Base-by-base conservation (phyloP, 37 sponge, comb jelly and placozoan species). In the Cliona cf. orientalis region DNA sequence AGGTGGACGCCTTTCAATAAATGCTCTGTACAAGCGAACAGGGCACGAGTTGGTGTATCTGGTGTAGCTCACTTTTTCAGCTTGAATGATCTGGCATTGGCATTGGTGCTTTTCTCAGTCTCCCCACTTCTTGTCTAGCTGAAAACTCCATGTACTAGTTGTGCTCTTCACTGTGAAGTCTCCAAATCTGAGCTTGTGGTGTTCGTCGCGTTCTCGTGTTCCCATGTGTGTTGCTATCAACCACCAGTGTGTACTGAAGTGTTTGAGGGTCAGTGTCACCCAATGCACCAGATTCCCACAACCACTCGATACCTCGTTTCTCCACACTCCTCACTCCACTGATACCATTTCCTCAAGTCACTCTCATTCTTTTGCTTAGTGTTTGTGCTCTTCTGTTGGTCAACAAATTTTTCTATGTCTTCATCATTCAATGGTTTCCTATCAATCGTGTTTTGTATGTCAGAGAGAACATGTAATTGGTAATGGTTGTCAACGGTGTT, bases 271-370 rank as follows among this genome's bases (percentile, higher is more conserved):
- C n/a, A n/a, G n/a, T n/a, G n/a, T n/a, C n/a, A 29, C 45, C 2
- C 71, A 22, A 45, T 3, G 2, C 17, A 33, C 22, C 45, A 22
- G 9, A n/a, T 3, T 3, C 71, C 71, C 45, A 70, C 21, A 3
- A n/a, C 45, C 9, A n/a, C 71, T 39, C 21, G 1, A 2, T 70
- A 7, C 22, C 71, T 40, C 42, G 45, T 70, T 38, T 70, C 71
- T 11, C 71, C 71, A 29, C 19, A 2, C 45, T 22, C 19, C 25
- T 39, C 45, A 39, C 45, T 43, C 71, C 71, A 70, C 42, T 3
- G 17, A 19, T 70, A 43, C 71, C 71, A 70, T 39, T 19, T 70
- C n/a, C 28, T 40, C 14, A 70, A 11, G 71, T 70, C 71, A 3
- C 2, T 29, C 1, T 40, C 45, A 2, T 7, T 70, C 45, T 70